Conservation (phyloP, 2,113 vertebrate genomes). For the Thunnus thynnus region DNA sequence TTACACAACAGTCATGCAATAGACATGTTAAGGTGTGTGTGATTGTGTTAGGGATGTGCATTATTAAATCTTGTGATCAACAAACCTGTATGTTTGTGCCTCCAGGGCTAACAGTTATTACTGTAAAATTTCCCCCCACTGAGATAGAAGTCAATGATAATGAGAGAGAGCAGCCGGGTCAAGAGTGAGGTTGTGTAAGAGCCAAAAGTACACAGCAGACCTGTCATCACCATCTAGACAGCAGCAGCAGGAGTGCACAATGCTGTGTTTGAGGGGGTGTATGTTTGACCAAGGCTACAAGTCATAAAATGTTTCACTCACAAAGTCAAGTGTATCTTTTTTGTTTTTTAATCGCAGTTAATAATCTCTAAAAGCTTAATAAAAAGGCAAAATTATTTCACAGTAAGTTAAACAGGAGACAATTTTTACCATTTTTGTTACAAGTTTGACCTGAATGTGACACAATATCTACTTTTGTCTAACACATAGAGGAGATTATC, state of each 20-base stretch:
- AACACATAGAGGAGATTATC: neutral
- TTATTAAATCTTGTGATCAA: slow-evolving; percentile 15
- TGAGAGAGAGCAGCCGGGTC: slow-evolving; percentile 11
- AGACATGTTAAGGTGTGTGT: neutral
- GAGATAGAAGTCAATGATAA: slow-evolving; percentile 31
- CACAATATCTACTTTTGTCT: slow-evolving; percentile 3
- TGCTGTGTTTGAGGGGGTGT: neutral
- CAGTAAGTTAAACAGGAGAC: neutral
- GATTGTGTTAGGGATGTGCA: neutral
- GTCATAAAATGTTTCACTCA: slow-evolving; percentile 34
- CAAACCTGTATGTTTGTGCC: slow-evolving; percentile 16
- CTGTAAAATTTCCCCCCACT: slow-evolving; percentile 13
- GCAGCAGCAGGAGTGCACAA: slow-evolving; percentile 15
- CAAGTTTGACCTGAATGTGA: neutral
- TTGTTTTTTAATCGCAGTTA: slow-evolving; percentile 15
- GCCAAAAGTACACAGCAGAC: slow-evolving; percentile 44
- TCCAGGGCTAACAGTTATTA: slow-evolving; percentile 10
- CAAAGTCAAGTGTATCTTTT: neutral
- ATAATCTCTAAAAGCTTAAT: neutral
- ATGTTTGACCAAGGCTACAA: slow-evolving; percentile 29
- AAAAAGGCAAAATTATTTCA: neutral
- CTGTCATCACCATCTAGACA: slow-evolving; percentile 48
- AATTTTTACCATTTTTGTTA: neutral
- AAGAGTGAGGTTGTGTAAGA: slow-evolving; percentile 61
- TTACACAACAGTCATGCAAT: slow-evolving; percentile 22